Evolutionary conservation across 2,888 invertebrate species (phyloP).

Genomic region (Tetheella fluctuosa): DNA sequence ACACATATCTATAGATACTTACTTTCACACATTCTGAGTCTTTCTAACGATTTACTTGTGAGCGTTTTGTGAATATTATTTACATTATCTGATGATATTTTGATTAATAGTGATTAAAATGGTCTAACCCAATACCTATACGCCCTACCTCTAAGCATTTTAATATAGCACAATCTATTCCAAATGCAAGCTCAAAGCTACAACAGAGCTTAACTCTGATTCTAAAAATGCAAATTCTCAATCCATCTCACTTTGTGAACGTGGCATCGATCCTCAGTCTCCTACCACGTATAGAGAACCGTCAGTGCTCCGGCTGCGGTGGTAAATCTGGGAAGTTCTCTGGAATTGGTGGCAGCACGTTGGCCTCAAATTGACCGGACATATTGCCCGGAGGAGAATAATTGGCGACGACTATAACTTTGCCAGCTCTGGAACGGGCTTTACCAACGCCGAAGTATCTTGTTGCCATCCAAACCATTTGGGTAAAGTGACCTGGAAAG

Average conservation of each 20-base stretch:
- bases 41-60: too few species aligned
- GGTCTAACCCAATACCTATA: too few species aligned
- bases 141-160: not conserved
- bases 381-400: slow-evolving; percentile 92
- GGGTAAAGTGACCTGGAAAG: slow-evolving; percentile 91
- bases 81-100: too few species aligned
- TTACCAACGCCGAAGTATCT: slow-evolving; percentile 92
- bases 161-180: not conserved
- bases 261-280: slow-evolving; percentile 71
- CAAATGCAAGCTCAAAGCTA: not conserved
- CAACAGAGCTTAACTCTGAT: slow-evolving; percentile 17
- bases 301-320: slow-evolving; percentile 70
- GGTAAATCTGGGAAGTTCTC: slow-evolving; percentile 80
- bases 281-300: slow-evolving; percentile 75
- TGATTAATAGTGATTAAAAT: too few species aligned
- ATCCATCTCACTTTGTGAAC: slow-evolving; percentile 41
- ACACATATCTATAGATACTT: too few species aligned
- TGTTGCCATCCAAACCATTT: slow-evolving; percentile 92
- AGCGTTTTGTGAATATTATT: too few species aligned
- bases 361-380: slow-evolving; percentile 88
- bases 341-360: slow-evolving; percentile 90
- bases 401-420: slow-evolving; percentile 92
- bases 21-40: too few species aligned
- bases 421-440: slow-evolving; percentile 90
- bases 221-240: slow-evolving; percentile 27